Evolutionary conservation across 2,888 invertebrate species (phyloP).

Genomic region (Ophraella communa): DNA sequence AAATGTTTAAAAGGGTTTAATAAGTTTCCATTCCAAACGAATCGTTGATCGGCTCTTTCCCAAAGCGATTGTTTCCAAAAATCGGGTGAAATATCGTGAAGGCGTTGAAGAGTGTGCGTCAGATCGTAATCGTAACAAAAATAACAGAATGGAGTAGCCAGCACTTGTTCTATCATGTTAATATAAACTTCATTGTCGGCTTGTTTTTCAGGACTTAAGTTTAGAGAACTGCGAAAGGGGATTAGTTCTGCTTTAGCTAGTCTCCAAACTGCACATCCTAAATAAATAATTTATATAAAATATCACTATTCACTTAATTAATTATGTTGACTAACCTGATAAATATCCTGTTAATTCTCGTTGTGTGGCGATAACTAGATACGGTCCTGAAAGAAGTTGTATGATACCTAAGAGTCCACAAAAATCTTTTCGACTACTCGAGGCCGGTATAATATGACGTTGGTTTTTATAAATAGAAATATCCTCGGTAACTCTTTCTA

Average conservation of each 20-base stretch:
- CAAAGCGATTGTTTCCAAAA: conserved; percentile 81
- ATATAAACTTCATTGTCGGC: conserved; percentile 85
- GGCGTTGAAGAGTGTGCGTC: conserved; percentile 87
- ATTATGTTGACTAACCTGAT: conserved; percentile 66
- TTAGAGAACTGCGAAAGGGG: conserved; percentile 84
- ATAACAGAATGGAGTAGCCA: conserved; percentile 87
- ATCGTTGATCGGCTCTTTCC: conserved; percentile 83
- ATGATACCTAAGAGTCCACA: conserved; percentile 91
- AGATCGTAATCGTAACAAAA: conserved; percentile 95
- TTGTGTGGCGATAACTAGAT: conserved; percentile 88
- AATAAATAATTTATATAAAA: neutral
- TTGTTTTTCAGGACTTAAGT: conserved; percentile 82
- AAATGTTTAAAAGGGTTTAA: conserved; percentile 77
- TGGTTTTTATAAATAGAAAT: conserved; percentile 55
- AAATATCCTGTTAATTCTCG: conserved; percentile 81
- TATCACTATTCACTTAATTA: neutral
- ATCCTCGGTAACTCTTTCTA: conserved; percentile 73
- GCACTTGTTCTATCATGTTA: conserved; percentile 80
- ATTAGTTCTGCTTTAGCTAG: conserved; percentile 82
- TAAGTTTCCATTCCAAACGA: conserved; percentile 92
- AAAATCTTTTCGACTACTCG: conserved; percentile 69
- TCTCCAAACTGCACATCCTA: conserved; percentile 78
- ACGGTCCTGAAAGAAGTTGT: conserved; percentile 82
- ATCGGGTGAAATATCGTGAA: conserved; percentile 83
- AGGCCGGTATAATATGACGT: conserved; percentile 65